Percentiles rank a stretch among this genome's conserved stretches.
phyloP scores from a whole-genome alignment of 2,113 vertebrate genomes.

The Petromus typicus region DNA sequence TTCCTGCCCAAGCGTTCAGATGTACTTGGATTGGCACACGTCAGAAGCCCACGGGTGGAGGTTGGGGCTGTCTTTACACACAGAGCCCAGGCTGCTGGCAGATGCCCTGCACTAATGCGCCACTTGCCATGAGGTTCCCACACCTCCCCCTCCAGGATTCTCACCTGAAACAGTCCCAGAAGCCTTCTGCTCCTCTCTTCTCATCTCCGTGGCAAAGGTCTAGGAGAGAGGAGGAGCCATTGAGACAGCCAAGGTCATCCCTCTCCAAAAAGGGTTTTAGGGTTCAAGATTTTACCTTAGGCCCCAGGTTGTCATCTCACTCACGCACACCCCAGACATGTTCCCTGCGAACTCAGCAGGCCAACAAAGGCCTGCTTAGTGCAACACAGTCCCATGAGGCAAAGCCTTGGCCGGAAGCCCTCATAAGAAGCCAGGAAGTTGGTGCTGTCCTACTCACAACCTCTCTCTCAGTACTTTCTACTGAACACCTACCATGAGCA shows the following conservation, averaged over 20 bases:
- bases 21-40: background rate
- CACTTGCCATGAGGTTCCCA: accelerated
- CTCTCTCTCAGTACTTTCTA: too few species aligned
- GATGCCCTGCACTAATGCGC: too few species aligned
- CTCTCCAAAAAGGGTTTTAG: background rate
- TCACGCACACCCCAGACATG: background rate
- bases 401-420: background rate
- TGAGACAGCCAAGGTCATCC: background rate
- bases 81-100: background rate
- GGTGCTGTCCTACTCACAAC: background rate
- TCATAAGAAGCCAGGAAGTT: background rate
- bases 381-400: accelerated
- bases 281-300: too few species aligned
- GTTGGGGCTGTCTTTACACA: background rate
- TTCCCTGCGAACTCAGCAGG: background rate
- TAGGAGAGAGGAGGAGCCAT: too few species aligned
- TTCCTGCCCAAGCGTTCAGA: background rate
- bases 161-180: too few species aligned
- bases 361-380: background rate
- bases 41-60: background rate
- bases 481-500: background rate
- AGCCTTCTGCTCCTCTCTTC: background rate
- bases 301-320: background rate
- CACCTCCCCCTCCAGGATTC: too few species aligned
- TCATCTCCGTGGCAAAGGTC: background rate